Percentiles rank a stretch among this genome's conserved stretches.
Conservation (phyloP, 2,797 vertebrate species). For the Macropus fuliginosus region DNA sequence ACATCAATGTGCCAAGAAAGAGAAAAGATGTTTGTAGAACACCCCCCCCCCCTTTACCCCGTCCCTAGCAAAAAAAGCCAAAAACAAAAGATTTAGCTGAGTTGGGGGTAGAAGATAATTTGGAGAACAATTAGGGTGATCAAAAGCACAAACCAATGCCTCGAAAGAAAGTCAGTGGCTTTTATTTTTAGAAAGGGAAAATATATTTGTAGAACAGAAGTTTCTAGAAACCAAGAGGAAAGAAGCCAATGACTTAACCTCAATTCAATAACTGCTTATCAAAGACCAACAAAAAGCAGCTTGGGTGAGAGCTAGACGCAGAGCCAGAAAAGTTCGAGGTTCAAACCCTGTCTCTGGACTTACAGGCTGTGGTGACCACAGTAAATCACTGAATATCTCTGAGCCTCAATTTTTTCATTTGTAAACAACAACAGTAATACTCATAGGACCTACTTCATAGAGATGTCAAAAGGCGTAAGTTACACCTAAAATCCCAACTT, state of each 20-base stretch:
- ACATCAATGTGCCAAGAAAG: slow-evolving; percentile 52
- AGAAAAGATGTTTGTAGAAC: slow-evolving; percentile 60
- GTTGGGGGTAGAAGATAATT: slow-evolving; percentile 48
- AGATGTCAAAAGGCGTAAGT: neutral
- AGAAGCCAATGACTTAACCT: neutral
- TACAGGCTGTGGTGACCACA: neutral
- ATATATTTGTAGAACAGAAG: slow-evolving; percentile 21
- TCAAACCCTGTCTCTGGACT: neutral
- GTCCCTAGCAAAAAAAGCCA: neutral
- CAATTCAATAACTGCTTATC: neutral
- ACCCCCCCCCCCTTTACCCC: neutral
- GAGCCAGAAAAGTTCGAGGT: neutral
- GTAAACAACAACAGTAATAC: neutral
- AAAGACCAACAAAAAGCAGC: neutral
- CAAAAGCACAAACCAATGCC: neutral
- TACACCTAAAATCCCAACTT: neutral
- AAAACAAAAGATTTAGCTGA: slow-evolving; percentile 47
- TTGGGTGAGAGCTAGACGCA: neutral
- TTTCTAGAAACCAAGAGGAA: neutral
- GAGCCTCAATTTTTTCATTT: neutral
- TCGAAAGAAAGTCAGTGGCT: neutral
- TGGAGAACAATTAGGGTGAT: slow-evolving; percentile 59
- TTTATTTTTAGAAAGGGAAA: slow-evolving; percentile 26
- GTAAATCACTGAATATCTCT: neutral
- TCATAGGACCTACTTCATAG: neutral